Conservation (phyloP, 1,140 invertebrate genomes). For the Drosophila hydei region DNA sequence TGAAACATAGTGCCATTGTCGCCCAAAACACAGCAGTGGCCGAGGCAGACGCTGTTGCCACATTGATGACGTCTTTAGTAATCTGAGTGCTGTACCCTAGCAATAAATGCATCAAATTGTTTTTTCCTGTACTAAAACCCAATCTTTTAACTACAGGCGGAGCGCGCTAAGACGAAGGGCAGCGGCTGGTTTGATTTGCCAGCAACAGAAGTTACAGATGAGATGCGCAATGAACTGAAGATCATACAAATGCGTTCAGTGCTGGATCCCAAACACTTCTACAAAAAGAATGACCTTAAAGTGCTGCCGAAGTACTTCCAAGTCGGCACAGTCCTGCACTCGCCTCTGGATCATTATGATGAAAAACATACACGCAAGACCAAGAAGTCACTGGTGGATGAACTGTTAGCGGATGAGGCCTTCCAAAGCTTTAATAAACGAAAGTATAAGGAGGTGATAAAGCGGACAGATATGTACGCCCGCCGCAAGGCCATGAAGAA, state of each 20-base stretch:
- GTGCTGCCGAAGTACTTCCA: constrained; percentile 96
- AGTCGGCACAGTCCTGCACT: constrained; percentile 90
- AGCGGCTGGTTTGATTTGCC: constrained; percentile 94
- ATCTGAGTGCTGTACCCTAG: constrained; percentile 57
- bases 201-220: constrained; percentile 94
- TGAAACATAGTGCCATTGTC: constrained; percentile 54
- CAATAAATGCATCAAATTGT: constrained; percentile 21
- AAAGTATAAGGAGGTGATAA: constrained; percentile 91
- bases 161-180: constrained; percentile 92
- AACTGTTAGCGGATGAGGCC: constrained; percentile 94
- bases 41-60: constrained; percentile 32
- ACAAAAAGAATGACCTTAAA: constrained; percentile 95
- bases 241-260: constrained; percentile 96
- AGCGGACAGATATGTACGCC: constrained; percentile 87
- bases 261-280: constrained; percentile 96
- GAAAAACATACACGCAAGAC: constrained; percentile 93
- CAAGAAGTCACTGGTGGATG: constrained; percentile 96
- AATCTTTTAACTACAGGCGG: constrained; percentile 82
- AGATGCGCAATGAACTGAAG: constrained; percentile 93
- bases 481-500: constrained; percentile 73
- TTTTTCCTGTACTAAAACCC: neutral
- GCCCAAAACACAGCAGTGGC: constrained; percentile 27
- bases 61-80: constrained; percentile 84
- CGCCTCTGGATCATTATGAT: constrained; percentile 89
- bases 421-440: constrained; percentile 94